These are phyloP conservation scores for Parambassis ranga DNA, from an alignment of 2,797 vertebrate species.

Conservation along the genomic window DNA sequence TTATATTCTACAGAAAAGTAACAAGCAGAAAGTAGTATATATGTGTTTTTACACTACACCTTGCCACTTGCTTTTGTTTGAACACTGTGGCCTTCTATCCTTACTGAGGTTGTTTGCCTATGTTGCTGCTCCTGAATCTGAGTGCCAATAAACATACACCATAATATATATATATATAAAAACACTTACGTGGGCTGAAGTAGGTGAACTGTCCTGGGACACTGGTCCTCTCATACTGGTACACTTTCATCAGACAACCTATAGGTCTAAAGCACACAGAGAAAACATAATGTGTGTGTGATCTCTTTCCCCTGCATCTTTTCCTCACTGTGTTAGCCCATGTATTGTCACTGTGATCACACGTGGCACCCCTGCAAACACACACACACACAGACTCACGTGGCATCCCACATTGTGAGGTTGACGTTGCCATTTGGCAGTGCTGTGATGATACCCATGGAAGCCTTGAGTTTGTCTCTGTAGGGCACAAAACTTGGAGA, in stretches of 20 bases:
- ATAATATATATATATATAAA: too few relatives aligned
- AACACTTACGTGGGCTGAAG: slow-evolving; percentile 80
- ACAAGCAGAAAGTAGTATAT: too few relatives aligned
- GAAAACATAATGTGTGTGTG: background rate
- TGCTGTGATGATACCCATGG: slow-evolving; percentile 65
- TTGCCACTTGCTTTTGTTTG: too few relatives aligned
- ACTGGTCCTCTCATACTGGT: slow-evolving; percentile 75
- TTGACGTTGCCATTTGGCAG: slow-evolving; percentile 71
- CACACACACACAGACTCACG: slow-evolving; percentile 58
- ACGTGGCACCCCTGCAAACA: background rate
- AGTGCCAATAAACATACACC: too few relatives aligned
- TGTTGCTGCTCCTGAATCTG: too few relatives aligned
- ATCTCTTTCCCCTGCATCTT: background rate
- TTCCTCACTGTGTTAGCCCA: background rate
- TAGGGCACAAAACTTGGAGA: slow-evolving; percentile 63
- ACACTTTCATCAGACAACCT: slow-evolving; percentile 60
- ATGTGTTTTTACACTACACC: too few relatives aligned
- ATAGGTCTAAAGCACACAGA: slow-evolving; percentile 56
- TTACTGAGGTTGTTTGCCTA: too few relatives aligned
- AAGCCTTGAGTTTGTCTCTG: slow-evolving; percentile 68
- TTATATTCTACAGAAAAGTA: too few relatives aligned
- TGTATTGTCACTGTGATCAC: background rate
- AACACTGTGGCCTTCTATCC: too few relatives aligned
- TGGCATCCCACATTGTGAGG: slow-evolving; percentile 80
- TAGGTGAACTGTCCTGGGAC: slow-evolving; percentile 78